phyloP scores from a whole-genome alignment of 2,797 vertebrate genomes.

The Prunella strophiata region DNA sequence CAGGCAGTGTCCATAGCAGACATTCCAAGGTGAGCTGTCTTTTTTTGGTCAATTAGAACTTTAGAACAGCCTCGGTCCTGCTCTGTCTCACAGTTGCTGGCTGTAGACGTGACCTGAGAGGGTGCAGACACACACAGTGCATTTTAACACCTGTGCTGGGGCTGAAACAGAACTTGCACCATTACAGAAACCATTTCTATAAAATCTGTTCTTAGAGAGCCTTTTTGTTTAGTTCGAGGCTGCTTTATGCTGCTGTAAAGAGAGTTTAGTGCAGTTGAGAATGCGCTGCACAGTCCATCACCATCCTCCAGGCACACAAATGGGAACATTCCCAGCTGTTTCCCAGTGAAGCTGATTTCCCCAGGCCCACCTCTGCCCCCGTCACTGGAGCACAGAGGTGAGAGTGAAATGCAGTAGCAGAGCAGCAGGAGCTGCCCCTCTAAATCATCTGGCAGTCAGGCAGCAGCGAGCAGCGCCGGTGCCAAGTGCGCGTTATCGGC shows the following conservation, averaged over 20 bases:
- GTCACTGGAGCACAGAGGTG: background rate
- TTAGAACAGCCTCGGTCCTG: background rate
- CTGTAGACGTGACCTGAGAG: fast-evolving
- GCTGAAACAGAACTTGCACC: background rate
- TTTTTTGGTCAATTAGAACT: background rate
- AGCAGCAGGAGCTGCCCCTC: constrained; percentile 51
- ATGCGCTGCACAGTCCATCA: background rate
- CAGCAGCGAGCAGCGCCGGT: constrained; percentile 1
- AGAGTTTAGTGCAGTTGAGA: background rate
- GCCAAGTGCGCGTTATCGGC: constrained; percentile 33
- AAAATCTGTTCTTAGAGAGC: background rate
- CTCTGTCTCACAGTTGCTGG: background rate
- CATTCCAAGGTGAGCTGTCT: background rate
- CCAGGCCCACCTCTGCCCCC: constrained; percentile 10
- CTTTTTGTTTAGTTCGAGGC: background rate
- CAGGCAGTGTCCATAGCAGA: background rate
- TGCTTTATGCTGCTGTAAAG: background rate
- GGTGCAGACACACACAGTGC: background rate
- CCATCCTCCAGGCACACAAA: background rate
- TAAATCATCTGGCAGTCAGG: constrained; percentile 44
- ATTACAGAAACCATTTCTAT: background rate
- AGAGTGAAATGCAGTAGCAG: constrained; percentile 24
- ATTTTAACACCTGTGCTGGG: background rate
- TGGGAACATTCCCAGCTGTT: constrained; percentile 8
- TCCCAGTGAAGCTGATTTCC: background rate